These are phyloP conservation scores for Drosophila sturtevanti DNA, from an alignment of 1,140 invertebrate genomes.

Conservation along the genomic window DNA sequence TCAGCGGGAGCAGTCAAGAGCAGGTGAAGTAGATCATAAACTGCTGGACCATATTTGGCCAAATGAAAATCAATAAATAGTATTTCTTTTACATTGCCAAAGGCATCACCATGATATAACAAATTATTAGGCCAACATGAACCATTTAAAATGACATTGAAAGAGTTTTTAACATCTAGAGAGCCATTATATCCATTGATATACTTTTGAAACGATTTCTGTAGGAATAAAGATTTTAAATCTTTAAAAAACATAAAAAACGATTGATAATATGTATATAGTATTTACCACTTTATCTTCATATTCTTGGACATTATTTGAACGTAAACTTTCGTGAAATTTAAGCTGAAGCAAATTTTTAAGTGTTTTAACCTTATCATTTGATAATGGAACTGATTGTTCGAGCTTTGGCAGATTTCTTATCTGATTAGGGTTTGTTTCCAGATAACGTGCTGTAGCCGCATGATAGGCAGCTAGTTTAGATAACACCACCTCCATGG, in stretches of 20 bases:
- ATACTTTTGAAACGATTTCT: slow-evolving; percentile 63
- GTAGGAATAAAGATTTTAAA: not conserved
- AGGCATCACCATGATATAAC: slow-evolving; percentile 47
- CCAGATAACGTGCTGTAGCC: slow-evolving; percentile 77
- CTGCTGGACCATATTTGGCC: slow-evolving; percentile 41
- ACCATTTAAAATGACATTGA: slow-evolving; percentile 54
- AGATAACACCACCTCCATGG: slow-evolving; percentile 83
- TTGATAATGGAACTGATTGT: not conserved
- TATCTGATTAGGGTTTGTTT: slow-evolving; percentile 25
- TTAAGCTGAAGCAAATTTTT: slow-evolving; percentile 35
- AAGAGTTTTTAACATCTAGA: slow-evolving; percentile 28
- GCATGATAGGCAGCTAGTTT: slow-evolving; percentile 85
- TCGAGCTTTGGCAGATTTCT: slow-evolving; percentile 37
- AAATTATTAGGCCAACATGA: slow-evolving; percentile 58
- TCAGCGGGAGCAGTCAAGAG: slow-evolving; percentile 50
- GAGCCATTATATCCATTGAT: not conserved
- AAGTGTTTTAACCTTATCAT: not conserved
- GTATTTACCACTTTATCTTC: slow-evolving; percentile 62
- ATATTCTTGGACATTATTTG: slow-evolving; percentile 38
- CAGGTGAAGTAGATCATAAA: slow-evolving; percentile 49
- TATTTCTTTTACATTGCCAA: slow-evolving; percentile 53
- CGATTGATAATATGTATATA: too few relatives aligned
- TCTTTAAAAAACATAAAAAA: too few relatives aligned
- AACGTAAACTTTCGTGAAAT: slow-evolving; percentile 60
- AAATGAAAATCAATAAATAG: slow-evolving; percentile 48